Percentiles rank a stretch among this genome's conserved stretches.
phyloP scores from a whole-genome alignment of 2,888 invertebrate species.

The Pristionchus mayeri region DNA sequence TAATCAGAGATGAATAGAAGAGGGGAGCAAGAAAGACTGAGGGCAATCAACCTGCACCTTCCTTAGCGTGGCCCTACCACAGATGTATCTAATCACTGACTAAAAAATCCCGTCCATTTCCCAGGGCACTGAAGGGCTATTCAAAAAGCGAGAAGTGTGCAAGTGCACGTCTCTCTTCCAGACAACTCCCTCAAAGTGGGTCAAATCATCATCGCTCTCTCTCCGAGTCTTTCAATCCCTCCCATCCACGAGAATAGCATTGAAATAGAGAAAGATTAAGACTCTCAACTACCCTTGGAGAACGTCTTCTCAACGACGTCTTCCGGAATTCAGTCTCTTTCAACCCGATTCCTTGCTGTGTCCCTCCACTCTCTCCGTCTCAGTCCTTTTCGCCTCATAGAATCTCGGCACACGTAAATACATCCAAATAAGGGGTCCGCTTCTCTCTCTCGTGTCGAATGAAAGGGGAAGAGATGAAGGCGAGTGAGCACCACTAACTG shows the following conservation, averaged over 20 bases:
- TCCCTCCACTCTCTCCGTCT: not conserved
- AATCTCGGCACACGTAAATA: constrained; percentile 34
- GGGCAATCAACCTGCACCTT: not conserved
- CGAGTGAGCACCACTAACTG: not conserved
- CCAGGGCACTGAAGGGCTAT: not conserved
- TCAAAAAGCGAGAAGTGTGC: not conserved
- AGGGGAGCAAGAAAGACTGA: not conserved
- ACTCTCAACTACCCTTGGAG: not conserved
- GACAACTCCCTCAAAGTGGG: constrained; percentile 3
- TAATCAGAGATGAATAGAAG: not conserved
- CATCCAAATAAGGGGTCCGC: constrained; percentile 9
- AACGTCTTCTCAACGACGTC: not conserved
- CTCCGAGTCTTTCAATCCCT: not conserved
- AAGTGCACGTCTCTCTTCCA: not conserved
- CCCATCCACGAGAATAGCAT: not conserved
- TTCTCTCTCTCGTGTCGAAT: not conserved
- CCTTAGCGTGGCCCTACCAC: not conserved
- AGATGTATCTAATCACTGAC: not conserved
- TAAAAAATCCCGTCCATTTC: not conserved
- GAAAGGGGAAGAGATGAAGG: not conserved
- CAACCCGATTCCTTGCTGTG: not conserved
- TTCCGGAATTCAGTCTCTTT: constrained; percentile 11
- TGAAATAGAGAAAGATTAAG: not conserved
- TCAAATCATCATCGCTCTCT: not conserved
- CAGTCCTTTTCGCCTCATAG: constrained; percentile 33